These are phyloP conservation scores for Vidua macroura DNA, from an alignment of 2,113 vertebrate species.

Conservation along the genomic window DNA sequence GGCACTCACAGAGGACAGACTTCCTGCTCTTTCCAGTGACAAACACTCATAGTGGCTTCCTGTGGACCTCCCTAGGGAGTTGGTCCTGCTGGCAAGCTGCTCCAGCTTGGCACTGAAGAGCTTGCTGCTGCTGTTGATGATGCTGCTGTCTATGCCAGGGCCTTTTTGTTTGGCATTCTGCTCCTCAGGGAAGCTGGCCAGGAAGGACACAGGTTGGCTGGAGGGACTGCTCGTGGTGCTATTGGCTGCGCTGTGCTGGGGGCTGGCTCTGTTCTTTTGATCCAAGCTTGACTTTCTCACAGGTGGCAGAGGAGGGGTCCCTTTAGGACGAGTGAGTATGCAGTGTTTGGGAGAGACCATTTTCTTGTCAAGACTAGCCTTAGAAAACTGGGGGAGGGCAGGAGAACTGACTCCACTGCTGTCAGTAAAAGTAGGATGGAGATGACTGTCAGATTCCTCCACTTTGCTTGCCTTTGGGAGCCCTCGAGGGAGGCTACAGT, in stretches of 20 bases:
- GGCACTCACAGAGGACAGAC: constrained; percentile 82
- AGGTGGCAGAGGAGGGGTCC: constrained; percentile 89
- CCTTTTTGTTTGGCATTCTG: constrained; percentile 77
- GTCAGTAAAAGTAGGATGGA: constrained; percentile 58
- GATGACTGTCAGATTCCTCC: constrained; percentile 77
- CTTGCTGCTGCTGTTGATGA: constrained; percentile 86
- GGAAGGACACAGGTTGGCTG: constrained; percentile 65
- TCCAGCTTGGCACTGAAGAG: constrained; percentile 94
- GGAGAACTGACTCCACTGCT: constrained; percentile 58
- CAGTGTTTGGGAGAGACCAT: constrained; percentile 83
- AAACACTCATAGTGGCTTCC: constrained; percentile 89
- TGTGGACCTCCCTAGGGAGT: constrained; percentile 84
- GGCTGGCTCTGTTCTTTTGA: constrained; percentile 92
- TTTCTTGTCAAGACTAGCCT: constrained; percentile 83
- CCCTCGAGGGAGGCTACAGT: constrained; percentile 81
- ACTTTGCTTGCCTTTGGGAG: constrained; percentile 76
- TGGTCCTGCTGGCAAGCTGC: constrained; percentile 89
- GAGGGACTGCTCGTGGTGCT: constrained; percentile 68
- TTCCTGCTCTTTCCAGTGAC: constrained; percentile 90
- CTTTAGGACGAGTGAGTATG: constrained; percentile 88
- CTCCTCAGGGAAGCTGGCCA: constrained; percentile 78
- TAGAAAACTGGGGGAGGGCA: constrained; percentile 61
- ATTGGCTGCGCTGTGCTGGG: constrained; percentile 77
- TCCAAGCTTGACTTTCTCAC: constrained; percentile 96
- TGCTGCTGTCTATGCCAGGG: constrained; percentile 74